Evolutionary conservation across 2,888 invertebrate genomes (phyloP), one percentile per base, ranked within the genome.

Genomic region (Archips crataeganus): DNA sequence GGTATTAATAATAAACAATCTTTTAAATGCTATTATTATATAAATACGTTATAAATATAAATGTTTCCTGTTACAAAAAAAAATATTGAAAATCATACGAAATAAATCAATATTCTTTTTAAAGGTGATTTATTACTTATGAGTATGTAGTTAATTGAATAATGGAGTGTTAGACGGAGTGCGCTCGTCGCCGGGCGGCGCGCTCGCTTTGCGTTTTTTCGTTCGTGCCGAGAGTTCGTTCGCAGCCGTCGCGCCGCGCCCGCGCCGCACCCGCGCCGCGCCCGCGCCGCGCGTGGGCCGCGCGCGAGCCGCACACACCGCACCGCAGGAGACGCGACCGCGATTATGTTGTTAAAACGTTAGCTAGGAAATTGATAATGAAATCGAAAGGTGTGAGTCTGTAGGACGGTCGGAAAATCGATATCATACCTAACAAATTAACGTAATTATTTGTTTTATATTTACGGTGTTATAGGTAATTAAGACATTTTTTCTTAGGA

Each of bases 11-110:
- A 93, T 94, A 93, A 95, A 95, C 94, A 94, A 95, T 94, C 94
- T 94, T 95, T 94, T 95, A 94, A 94, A 94, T 91, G 94, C 94
- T 94, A 94, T 94, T 94, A 94, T 94, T 94, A 94, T 94, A 94
- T 94, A 94, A 94, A 95, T 95, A 95, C 94, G 94, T 95, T 95
- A 95, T 94, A 90, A 93, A 93, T 92, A 94, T 94, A 93, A 95
- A 95, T 94, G 95, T 94, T 95, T 94, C 95, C 95, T 95, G 95
- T 95, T 95, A 95, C 94, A 93, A 93, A 94, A 54, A 49, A 54
- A 92, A 93, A 93, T 93, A 93, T 93, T 93, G 93, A 94, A 92
- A 93, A 93, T 91, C 92, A 94, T 94, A 94, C 94, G 94, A 94
- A 91, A 89, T 93, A 90, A 94, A 94, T 94, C 94, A 93, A 93